These are phyloP conservation scores for Anarsia innoxiella DNA, from an alignment of 2,888 invertebrate species.

Conservation along the genomic window DNA sequence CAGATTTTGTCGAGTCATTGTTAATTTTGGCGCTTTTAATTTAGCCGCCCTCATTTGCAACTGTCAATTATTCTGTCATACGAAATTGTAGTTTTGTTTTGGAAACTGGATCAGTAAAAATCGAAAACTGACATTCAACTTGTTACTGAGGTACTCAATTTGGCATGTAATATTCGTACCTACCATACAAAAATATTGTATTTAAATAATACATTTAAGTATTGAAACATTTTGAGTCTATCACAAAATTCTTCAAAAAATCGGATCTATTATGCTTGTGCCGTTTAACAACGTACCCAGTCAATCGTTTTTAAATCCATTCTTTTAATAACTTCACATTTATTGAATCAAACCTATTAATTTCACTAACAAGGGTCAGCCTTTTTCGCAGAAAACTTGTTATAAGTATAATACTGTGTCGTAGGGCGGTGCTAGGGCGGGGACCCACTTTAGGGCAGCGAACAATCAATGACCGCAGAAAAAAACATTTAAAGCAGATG, in stretches of 20 bases:
- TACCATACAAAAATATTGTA: not conserved
- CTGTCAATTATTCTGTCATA: not conserved
- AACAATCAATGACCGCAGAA: conserved; percentile 30
- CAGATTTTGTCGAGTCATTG: conserved; percentile 26
- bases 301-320: too few relatives aligned
- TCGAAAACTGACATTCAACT: too few relatives aligned
- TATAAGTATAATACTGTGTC: conserved; percentile 16
- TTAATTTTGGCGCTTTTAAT: not conserved
- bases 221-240: not conserved
- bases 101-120: too few relatives aligned
- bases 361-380: conserved; percentile 13
- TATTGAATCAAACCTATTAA: not conserved
- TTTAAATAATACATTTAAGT: not conserved
- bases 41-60: not conserved
- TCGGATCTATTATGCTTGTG: too few relatives aligned
- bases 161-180: too few relatives aligned
- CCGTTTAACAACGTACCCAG: too few relatives aligned
- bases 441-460: conserved; percentile 30
- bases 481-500: conserved; percentile 26
- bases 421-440: conserved; percentile 37
- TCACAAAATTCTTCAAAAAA: not conserved
- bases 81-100: too few relatives aligned
- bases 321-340: too few relatives aligned
- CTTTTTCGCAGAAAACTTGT: conserved; percentile 30
- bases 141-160: too few relatives aligned